Evolutionary conservation across 2,797 vertebrate species (phyloP).

Genomic region (Pelodytes ibericus): DNA sequence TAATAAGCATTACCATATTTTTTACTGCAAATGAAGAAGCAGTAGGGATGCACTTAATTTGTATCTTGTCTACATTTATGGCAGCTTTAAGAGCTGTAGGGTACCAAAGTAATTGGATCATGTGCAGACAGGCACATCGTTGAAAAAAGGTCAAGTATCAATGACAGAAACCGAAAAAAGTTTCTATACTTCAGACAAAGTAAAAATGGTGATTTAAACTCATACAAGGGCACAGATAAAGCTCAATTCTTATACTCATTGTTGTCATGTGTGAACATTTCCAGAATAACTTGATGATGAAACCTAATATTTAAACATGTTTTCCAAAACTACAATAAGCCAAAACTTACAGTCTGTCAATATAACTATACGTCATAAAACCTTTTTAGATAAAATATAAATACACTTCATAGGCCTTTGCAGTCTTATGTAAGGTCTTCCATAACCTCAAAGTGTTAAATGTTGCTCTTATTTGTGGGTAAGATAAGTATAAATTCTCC

Average conservation of each 20-base stretch:
- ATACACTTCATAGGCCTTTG: no score
- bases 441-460: no score
- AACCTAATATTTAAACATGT: neutral
- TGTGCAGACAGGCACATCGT: slow-evolving; percentile 3
- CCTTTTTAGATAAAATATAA: no score
- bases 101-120: neutral
- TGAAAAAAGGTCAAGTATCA: slow-evolving; percentile 7
- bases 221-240: neutral
- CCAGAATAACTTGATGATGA: neutral
- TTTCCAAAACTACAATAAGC: slow-evolving; percentile 2
- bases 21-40: slow-evolving; percentile 16
- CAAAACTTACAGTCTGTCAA: no score
- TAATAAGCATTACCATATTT: neutral
- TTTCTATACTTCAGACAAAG: neutral
- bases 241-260: neutral
- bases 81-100: slow-evolving; percentile 4
- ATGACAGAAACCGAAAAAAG: neutral
- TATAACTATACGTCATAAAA: no score
- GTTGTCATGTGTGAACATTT: neutral
- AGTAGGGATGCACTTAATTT: neutral
- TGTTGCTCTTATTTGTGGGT: no score
- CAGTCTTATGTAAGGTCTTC: no score
- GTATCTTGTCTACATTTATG: slow-evolving; percentile 3
- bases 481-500: no score
- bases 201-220: neutral